Evolutionary conservation across 2,888 invertebrate species (phyloP).

Genomic region (Adineta ricciae): DNA sequence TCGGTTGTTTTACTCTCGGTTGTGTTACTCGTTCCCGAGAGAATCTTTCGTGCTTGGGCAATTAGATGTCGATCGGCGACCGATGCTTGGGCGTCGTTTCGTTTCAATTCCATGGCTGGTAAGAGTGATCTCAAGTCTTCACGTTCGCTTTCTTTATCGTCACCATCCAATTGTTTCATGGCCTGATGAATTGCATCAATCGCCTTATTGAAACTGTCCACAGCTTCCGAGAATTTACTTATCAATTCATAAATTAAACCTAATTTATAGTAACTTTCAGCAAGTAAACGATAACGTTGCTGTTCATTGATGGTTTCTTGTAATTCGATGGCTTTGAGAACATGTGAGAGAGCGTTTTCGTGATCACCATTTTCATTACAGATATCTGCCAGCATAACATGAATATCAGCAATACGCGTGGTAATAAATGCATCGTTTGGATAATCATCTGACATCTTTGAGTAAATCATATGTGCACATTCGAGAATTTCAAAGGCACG

Average conservation of each 20-base stretch:
- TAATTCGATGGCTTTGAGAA: conserved; percentile 57
- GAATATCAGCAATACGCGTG: conserved; percentile 62
- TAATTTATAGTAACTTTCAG: conserved; percentile 59
- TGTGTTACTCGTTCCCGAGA: not conserved
- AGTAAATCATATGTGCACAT: conserved; percentile 70
- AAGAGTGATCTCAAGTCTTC: not conserved
- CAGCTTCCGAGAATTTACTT: not conserved
- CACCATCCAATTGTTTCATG: not conserved
- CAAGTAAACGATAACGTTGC: conserved; percentile 48
- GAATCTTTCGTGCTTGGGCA: not conserved
- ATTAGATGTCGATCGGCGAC: conserved; percentile 1
- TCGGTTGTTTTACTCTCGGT: not conserved
- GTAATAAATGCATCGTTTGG: conserved; percentile 15
- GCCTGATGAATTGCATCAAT: not conserved
- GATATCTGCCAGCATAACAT: conserved; percentile 72
- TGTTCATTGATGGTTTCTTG: conserved; percentile 43
- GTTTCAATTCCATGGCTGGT: not conserved
- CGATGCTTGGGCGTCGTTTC: not conserved
- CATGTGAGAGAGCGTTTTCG: conserved; percentile 70
- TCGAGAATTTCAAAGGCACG: conserved; percentile 90
- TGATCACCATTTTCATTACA: conserved; percentile 79
- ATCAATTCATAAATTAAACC: conserved; percentile 52
- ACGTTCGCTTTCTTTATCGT: not conserved
- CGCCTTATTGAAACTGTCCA: not conserved
- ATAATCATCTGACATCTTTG: conserved; percentile 44